A percentile compares a stretch with the other conserved stretches of the same genome.
Conservation (phyloP, 2,797 vertebrate species). For the Gallinago stenura region DNA sequence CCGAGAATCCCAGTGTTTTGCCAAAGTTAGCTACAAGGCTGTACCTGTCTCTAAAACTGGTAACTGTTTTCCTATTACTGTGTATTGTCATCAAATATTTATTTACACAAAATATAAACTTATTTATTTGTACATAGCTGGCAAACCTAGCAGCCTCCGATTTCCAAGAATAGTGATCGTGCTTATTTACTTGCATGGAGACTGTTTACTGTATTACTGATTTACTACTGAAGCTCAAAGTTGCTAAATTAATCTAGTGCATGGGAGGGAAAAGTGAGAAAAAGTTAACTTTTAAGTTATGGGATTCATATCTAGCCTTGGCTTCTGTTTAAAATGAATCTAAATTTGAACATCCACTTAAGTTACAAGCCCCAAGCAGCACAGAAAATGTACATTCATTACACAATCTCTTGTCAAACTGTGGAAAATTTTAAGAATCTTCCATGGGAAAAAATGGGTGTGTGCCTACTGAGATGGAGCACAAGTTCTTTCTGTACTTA, state of each 20-base stretch:
- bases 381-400: background rate
- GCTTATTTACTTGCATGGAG: background rate
- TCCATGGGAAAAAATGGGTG: background rate
- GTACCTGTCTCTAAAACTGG: background rate
- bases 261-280: background rate
- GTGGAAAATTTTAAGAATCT: background rate
- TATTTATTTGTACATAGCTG: background rate
- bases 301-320: background rate
- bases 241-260: background rate
- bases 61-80: background rate
- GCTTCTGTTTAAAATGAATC: background rate
- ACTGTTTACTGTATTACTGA: background rate
- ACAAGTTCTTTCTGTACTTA: background rate
- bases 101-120: background rate
- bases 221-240: background rate
- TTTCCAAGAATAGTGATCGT: background rate
- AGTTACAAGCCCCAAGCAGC: background rate
- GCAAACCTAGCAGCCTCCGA: background rate
- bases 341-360: background rate
- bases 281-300: background rate
- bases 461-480: background rate
- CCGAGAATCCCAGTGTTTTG: background rate
- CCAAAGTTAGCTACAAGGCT: background rate
- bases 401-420: background rate
- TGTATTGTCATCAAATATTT: background rate